Base-by-base conservation (phyloP, 2,888 invertebrate genomes). In the Hylaea fasciaria region DNA sequence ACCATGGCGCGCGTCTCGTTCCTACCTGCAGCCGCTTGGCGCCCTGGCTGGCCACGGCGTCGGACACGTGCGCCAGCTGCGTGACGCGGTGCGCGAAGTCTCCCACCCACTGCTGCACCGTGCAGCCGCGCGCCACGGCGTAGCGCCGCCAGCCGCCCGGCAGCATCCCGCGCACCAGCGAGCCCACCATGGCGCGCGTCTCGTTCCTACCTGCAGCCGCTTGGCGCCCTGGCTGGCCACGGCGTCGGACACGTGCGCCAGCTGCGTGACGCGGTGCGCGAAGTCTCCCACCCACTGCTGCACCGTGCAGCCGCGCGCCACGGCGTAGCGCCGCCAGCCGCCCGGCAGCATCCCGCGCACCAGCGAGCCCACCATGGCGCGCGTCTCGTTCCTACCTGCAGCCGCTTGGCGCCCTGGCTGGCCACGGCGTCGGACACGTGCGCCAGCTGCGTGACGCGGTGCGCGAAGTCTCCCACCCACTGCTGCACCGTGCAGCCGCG, bases 171-270 rank as follows among this genome's bases (percentile, higher is more conserved):
- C 98, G 96, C 47, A 98, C 98, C 62, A 99, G 93, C 74, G 98
- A 97, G 0, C 97, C 96, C 66, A 99, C 94, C 96, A 99, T 97
- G 5, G 95, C 95, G 53, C 99, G 95, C 80, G 99, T 99, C 87
- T 99, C 98, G 91, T 99, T 99, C 11, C 99, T 99, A 97, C 97
- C 95, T 98, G 98, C 85, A 99, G 99, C 86, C 99, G 99, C 94
- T 98, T 98, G 77, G 97, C 97, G 10, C 97, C 97, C 94, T 96
- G 80, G 71, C 96, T 94, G 46, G 96, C 96, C 0, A 98, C 98
- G 49, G 97, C 91, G 76, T 73, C 77, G 0, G 98, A 87, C 22
- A 91, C 87, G 82, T 95, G 95, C 80, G 98, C 97, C 55, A 99
- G 93, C 87, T 99, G 99, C 76, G 97, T 96, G 70, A 99, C 95